Base-by-base conservation (phyloP, 2,888 invertebrate genomes). In the Leucozona laternaria region DNA sequence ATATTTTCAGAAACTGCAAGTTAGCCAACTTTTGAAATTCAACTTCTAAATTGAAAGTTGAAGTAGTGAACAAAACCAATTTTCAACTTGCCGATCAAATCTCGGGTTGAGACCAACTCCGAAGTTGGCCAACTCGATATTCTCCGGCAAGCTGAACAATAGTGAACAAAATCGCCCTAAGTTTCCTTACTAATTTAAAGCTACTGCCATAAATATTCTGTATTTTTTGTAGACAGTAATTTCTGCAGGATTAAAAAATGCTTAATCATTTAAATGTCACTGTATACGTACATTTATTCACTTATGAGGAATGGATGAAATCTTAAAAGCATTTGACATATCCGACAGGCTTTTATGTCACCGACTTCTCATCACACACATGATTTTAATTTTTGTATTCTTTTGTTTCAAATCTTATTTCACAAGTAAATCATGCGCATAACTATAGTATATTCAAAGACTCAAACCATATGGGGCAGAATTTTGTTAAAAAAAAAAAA, bases 381-480 rank as follows among this genome's bases (percentile, higher is more conserved):
- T 57, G 4, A 31, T 22, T n/a, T 13, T 15, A n/a, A n/a, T 7
- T 1, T 17, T 11, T 62, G 17, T 55, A 50, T 48, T 57, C 37
- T 66, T 57, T 58, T 48, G 13, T 40, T 66, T 72, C 48, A 68
- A 73, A 48, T 73, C 53, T 22, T 37, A 43, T 53, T 79, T 68
- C 62, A 78, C 13, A 68, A 79, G 45, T 53, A 60, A 79, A 79
- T 83, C 79, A 80, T 70, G 60, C 40, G 15, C 15, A 28, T 53
- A 53, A 53, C 53, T 53, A 22, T 15, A 13, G n/a, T n/a, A 40
- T 17, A 50, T 15, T 25, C 25, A 53, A 53, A 53, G 15, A 6
- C 53, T 79, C 64, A 34, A 34, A 37, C 66, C 84, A 85, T 85
- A 76, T 84, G 84, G 76, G 84, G 76, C 66, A 68, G 53, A 62